Base-by-base conservation (phyloP, 2,888 invertebrate species). In the Coelopa pilipes region DNA sequence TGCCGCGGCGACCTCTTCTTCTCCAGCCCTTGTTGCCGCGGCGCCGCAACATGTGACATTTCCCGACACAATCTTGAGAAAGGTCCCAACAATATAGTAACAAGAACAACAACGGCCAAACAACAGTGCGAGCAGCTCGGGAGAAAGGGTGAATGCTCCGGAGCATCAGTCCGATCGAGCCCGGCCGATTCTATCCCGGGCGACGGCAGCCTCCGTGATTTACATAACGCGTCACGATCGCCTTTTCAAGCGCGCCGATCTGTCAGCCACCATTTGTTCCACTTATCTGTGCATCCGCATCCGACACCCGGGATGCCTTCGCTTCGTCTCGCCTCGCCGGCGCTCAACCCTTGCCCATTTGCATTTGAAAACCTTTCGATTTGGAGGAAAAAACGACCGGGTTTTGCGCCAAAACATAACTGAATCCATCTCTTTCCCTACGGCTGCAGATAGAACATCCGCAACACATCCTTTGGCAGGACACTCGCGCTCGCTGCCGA, bases 231-330 rank as follows among this genome's bases (percentile, higher is more conserved):
- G 53, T 34, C 13, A 34, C 70, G 71, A 71, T 71, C 71, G 71
- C 50, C 71, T 71, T 71, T 71, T 71, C 71, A 71, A 71, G 71
- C 50, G 21, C 49, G 66, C 11, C 66, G 21, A 50, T 49, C 66
- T 63, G 34, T 63, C 46, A 17, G 59, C 9, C 21, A 60, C 66
- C 21, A 66, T 66, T 49, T 49, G 66, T 66, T 66, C 66, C 49
- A 66, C 50, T 66, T 49, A 49, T 17, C 47, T 66, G 15, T 62
- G 60, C 53, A 53, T 13, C 53, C 53, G 34, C 53, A 66, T 47
- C 66, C 34, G 34, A 34, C 34, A 34, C 34, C 34, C 34, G 34
- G 34, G 34, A 2, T 34, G 34, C 34, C 34, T 2, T 34, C 34
- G 7, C 4, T 7, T 34, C 34, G 7, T 7, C 34, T 13, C 53